Evolutionary conservation across 2,888 invertebrate genomes (phyloP), one percentile per base, ranked within the genome.

Genomic region (Athripsodes cinereus): DNA sequence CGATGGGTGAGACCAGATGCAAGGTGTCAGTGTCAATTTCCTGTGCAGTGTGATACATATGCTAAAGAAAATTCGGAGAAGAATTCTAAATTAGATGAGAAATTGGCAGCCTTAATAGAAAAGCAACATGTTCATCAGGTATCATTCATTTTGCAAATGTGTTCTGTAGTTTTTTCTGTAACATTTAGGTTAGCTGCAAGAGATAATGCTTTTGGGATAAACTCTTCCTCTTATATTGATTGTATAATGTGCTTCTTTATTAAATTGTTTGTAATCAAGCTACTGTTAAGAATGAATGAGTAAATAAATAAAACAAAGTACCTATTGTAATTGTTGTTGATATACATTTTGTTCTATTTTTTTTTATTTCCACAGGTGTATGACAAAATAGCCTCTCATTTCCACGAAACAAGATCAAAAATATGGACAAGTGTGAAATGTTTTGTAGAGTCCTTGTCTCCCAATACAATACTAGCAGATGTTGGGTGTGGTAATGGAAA

Each of bases 401-500:
- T 99, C 73, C 95, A 93, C 71, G 87, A 89, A 66, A 99, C 98
- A 0, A 81, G 99, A 13, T 93, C 95, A 72, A 90, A 88, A 67
- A 90, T 92, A 18, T 99, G 99, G 99, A 96, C 96, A 0, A 85
- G 85, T 64, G 95, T 99, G 1, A 77, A 84, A 1, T 77, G 87
- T 64, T 99, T 98, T 74, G 74, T 95, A 22, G 72, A 81, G 16
- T 76, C 74, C 3, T 83, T 93, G 63, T 71, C 82, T 0, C 58
- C 71, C 0, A 91, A 90, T 0, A 83, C 89, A 1, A 69, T 95
- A 10, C 70, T 98, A 13, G 69, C 96, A 2, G 99, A 99, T 74
- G 84, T 97, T 35, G 99, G 99, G 5, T 96, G 97, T 72, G 99
- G 99, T 10, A 99, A 99, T 78, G 99, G 98, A 44, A 99, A 99